Evolutionary conservation across 92 coral and sea anemone genomes (phyloP), one percentile per base, ranked within the genome.

Genomic region (Paragorgia papillata): DNA sequence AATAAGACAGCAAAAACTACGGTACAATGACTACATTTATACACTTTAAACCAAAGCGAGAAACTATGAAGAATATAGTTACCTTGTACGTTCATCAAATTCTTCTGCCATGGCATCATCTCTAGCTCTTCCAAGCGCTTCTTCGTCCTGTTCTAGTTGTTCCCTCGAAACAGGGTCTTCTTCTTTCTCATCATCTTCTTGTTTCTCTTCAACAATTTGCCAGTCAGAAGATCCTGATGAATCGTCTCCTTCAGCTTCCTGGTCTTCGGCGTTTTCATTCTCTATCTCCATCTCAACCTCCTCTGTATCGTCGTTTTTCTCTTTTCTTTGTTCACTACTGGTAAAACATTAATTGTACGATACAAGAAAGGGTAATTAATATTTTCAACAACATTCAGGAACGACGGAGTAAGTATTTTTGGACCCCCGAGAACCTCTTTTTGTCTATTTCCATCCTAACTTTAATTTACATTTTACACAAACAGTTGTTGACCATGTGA

Each of bases 91-190:
- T 56, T 94, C 98, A 66, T 94, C 92, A 86, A 94, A 94, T 67
- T 83, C 84, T 57, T 83, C 90, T 0, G 98, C 98, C 98, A 94
- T 94, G 33, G 84, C 97, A 82, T 94, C 98, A 73, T 94, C 98
- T 79, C 98, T 90, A 43, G 73, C 87, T 90, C 92, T 89, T 50
- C 99, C 99, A 25, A 95, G 97, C 24, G 89, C 92, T 74, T 95
- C 99, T 71, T 91, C 97, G 74, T 95, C 99, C 2, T 86, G 95
- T 54, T 90, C 99, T 33, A 82, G 88, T 80, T 95, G 92, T 82
- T 92, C 95, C 41, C 86, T 90, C 10, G 88, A 74, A 19, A 95
- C 74, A 25, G 97, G 91, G 53, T 62, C 18, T 40, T 89, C 92
- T 39, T 91, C 90, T 19, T 76, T 82, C 30, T 71, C 86, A 50